Evolutionary conservation across 2,888 invertebrate species (phyloP).

Genomic region (Gymnocheta viridis): DNA sequence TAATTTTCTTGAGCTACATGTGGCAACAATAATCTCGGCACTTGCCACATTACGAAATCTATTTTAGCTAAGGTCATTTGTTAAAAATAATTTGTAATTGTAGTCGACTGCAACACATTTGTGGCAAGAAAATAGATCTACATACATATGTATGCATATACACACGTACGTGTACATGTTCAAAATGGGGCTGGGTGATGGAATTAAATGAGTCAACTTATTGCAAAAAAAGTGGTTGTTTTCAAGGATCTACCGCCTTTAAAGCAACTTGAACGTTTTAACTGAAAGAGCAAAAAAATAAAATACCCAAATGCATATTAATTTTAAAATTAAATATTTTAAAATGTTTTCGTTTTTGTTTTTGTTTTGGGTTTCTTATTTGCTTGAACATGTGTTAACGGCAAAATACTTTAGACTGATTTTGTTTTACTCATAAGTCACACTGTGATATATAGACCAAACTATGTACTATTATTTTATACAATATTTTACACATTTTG

Average conservation of each 20-base stretch:
- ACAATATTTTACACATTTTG: not conserved
- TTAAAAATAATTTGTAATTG: conserved; percentile 76
- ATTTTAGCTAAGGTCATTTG: conserved; percentile 79
- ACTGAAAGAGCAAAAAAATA: not conserved
- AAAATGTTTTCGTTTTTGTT: not conserved
- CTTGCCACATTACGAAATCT: conserved; percentile 75
- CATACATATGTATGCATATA: too few species aligned
- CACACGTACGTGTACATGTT: too few species aligned
- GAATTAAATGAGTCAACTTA: conserved; percentile 73
- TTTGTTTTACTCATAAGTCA: conserved; percentile 5
- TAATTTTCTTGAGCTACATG: conserved; percentile 20
- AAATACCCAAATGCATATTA: conserved; percentile 20
- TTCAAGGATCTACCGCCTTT: conserved; percentile 59
- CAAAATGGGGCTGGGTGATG: conserved; percentile 63
- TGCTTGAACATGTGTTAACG: conserved; percentile 35
- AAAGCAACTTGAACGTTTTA: conserved; percentile 2
- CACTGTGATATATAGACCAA: not conserved
- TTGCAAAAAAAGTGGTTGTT: conserved; percentile 23
- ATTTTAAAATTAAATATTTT: conserved; percentile 21
- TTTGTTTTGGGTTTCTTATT: not conserved
- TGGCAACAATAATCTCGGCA: conserved; percentile 48
- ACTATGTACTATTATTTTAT: not conserved
- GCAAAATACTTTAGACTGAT: conserved; percentile 28
- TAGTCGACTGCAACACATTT: conserved; percentile 11
- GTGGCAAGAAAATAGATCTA: conserved; percentile 28